Percentiles rank a stretch among this genome's conserved stretches.
Evolutionary conservation across 2,113 vertebrate species (phyloP).

Genomic region (Channa maculata): DNA sequence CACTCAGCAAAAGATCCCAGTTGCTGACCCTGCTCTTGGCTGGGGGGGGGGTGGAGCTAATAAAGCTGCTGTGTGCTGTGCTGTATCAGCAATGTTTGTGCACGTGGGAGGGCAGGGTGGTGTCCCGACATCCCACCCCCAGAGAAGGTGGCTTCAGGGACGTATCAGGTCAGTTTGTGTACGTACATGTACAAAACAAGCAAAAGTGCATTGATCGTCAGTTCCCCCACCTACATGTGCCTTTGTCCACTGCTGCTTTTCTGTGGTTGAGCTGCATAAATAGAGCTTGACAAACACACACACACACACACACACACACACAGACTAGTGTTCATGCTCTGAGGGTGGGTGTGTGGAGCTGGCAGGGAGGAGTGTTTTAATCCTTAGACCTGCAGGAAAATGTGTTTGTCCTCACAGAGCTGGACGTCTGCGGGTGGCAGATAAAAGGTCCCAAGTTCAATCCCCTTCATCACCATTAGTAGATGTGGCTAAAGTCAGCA

Average conservation of each 20-base stretch:
- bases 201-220: too few species aligned
- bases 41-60: too few species aligned
- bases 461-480: neutral
- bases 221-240: too few species aligned
- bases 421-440: conserved; percentile 8
- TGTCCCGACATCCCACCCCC: too few species aligned
- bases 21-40: too few species aligned
- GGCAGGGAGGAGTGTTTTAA: conserved; percentile 25
- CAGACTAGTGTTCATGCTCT: conserved; percentile 4
- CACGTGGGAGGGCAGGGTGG: too few species aligned
- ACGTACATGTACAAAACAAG: too few species aligned
- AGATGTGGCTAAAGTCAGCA: neutral
- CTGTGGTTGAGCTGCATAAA: conserved; percentile 15
- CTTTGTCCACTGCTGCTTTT: conserved; percentile 30
- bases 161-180: too few species aligned
- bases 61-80: too few species aligned
- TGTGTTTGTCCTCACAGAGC: conserved; percentile 4
- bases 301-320: conserved; percentile 24
- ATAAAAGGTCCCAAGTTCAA: conserved; percentile 18
- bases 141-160: too few species aligned
- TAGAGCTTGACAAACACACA: conserved; percentile 22
- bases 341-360: conserved; percentile 21
- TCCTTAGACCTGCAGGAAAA: conserved; percentile 22
- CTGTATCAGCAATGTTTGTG: too few species aligned
- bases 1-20: too few species aligned